phyloP scores from a whole-genome alignment of 2,888 invertebrate species.

The Sericinus montela region DNA sequence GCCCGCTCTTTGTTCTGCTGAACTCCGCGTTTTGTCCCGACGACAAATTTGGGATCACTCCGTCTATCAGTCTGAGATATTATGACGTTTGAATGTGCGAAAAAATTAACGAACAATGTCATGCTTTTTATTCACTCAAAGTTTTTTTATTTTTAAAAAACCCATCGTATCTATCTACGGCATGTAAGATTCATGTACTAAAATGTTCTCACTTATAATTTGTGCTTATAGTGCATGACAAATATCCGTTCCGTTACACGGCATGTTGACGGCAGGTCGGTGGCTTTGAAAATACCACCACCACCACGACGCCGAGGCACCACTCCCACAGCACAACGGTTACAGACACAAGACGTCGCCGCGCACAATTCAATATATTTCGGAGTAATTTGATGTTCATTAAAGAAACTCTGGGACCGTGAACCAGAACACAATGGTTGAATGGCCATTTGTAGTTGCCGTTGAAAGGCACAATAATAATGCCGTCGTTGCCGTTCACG shows the following conservation, averaged over 20 bases:
- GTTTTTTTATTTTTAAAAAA: not conserved
- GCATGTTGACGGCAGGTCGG: conserved; percentile 59
- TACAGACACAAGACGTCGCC: conserved; percentile 70
- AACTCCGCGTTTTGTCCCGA: conserved; percentile 50
- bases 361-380: conserved; percentile 77
- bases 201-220: conserved; percentile 79
- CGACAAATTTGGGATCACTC: conserved; percentile 72
- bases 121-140: not conserved
- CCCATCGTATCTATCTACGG: not conserved
- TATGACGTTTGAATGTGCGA: conserved; percentile 42
- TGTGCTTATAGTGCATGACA: conserved; percentile 77
- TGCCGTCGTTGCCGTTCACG: conserved; percentile 66
- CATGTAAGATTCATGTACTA: conserved; percentile 51
- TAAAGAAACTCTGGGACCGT: conserved; percentile 77
- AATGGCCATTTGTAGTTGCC: conserved; percentile 75
- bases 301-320: conserved; percentile 33
- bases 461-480: conserved; percentile 75
- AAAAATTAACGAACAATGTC: conserved; percentile 25
- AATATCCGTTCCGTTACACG: conserved; percentile 73
- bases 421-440: conserved; percentile 79
- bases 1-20: conserved; percentile 55
- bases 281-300: conserved; percentile 54
- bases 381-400: conserved; percentile 78
- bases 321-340: conserved; percentile 58
- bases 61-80: conserved; percentile 38